Evolutionary conservation across 2,113 vertebrate genomes (phyloP).

Genomic region (Burhinus oedicnemus): DNA sequence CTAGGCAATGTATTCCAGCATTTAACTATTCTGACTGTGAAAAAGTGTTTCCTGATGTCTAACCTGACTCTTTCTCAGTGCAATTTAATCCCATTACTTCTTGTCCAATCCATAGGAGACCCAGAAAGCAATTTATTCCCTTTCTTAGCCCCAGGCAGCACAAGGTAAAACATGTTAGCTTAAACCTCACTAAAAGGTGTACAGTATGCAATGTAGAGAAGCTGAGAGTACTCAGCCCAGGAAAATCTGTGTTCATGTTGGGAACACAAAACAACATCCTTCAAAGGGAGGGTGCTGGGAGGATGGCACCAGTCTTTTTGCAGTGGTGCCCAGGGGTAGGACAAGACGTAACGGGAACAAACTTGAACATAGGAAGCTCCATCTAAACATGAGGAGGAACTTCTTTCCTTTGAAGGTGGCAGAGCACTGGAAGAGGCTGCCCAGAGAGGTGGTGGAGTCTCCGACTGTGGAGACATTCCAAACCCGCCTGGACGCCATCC

Average conservation of each 20-base stretch:
- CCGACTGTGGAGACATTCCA: no score
- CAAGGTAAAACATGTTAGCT: conserved; percentile 40
- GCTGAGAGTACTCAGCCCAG: not conserved
- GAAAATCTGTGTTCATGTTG: not conserved
- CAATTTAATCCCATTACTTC: conserved; percentile 33
- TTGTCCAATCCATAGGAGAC: conserved; percentile 30
- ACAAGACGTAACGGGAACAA: no score
- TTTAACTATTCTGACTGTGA: conserved; percentile 26
- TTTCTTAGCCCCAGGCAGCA: conserved; percentile 46
- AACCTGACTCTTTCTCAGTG: conserved; percentile 5
- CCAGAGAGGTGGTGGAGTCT: no score
- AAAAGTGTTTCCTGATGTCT: conserved; percentile 58
- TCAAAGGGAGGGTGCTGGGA: no score
- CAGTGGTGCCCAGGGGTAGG: no score
- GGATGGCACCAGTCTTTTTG: no score
- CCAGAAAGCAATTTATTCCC: conserved; percentile 27
- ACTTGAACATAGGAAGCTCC: no score
- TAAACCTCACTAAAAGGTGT: not conserved
- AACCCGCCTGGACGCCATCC: no score
- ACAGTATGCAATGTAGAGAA: not conserved
- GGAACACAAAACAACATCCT: not conserved
- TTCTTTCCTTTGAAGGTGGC: no score
- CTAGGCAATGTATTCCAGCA: conserved; percentile 53
- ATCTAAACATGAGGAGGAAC: no score
- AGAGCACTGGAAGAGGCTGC: no score